Percentiles rank a stretch among this genome's conserved stretches.
Conservation (phyloP, 2,888 invertebrate species). For the Gryllus longicercus region DNA sequence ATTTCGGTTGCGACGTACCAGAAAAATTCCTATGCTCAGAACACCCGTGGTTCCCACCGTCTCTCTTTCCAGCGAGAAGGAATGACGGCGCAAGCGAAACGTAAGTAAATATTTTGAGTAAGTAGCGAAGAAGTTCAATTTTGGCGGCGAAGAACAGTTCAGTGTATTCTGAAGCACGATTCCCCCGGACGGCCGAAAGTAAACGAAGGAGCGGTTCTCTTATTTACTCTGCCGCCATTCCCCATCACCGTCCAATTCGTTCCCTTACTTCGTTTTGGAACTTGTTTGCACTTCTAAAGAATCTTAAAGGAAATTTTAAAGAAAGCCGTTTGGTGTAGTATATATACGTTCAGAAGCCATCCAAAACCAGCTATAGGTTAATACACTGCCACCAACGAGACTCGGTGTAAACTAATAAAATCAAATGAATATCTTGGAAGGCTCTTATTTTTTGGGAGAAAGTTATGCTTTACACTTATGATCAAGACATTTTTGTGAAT, state of each 20-base stretch:
- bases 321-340: background rate
- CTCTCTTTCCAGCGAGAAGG: too few species aligned
- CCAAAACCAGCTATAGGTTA: too few species aligned
- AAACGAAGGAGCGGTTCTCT: background rate
- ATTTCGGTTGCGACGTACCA: too few species aligned
- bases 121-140: background rate
- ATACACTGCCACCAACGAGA: too few species aligned
- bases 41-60: too few species aligned
- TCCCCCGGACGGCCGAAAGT: background rate
- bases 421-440: too few species aligned
- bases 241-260: background rate
- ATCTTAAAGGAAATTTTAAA: background rate
- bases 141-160: background rate
- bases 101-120: background rate
- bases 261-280: background rate
- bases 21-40: too few species aligned
- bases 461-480: too few species aligned
- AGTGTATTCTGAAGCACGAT: background rate
- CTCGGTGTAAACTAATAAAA: too few species aligned
- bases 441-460: too few species aligned
- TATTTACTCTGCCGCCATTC: background rate
- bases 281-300: slow-evolving; percentile 6
- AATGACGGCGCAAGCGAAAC: background rate
- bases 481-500: too few species aligned
- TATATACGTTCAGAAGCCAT: too few species aligned